Evolutionary conservation across 2,113 vertebrate species (phyloP).

Genomic region (Nematolebias whitei): DNA sequence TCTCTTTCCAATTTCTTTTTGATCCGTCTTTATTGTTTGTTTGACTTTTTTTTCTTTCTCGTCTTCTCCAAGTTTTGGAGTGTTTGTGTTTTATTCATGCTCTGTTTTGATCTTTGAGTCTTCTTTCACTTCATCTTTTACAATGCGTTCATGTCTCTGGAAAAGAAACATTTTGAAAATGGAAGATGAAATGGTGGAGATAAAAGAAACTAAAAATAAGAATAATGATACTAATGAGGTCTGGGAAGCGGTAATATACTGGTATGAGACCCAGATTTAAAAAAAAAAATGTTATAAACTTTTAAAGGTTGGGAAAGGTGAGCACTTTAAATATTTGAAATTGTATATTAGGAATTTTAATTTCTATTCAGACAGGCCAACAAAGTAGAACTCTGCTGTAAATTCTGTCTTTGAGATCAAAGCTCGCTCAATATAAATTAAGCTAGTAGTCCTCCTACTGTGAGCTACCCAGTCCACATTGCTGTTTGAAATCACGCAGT

Average conservation of each 20-base stretch:
- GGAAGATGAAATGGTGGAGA: background rate
- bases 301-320: background rate
- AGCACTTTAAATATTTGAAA: background rate
- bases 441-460: no score
- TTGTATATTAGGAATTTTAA: background rate
- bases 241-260: background rate
- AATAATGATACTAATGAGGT: background rate
- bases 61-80: conserved; percentile 6
- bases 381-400: no score
- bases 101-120: conserved; percentile 44
- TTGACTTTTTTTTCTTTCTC: conserved; percentile 23
- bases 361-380: background rate
- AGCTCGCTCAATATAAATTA: no score
- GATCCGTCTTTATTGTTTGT: conserved; percentile 24
- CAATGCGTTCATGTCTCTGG: background rate
- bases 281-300: background rate
- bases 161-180: conserved; percentile 20
- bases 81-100: conserved; percentile 38
- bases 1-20: conserved; percentile 26
- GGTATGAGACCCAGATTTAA: background rate
- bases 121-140: conserved; percentile 6
- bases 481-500: no score
- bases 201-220: background rate
- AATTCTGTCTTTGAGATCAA: no score
- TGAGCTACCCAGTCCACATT: no score